Percentiles rank a stretch among this genome's conserved stretches.
These are phyloP conservation scores for Hydroisotoma schaefferi DNA, from an alignment of 2,888 invertebrate genomes.

Conservation along the genomic window DNA sequence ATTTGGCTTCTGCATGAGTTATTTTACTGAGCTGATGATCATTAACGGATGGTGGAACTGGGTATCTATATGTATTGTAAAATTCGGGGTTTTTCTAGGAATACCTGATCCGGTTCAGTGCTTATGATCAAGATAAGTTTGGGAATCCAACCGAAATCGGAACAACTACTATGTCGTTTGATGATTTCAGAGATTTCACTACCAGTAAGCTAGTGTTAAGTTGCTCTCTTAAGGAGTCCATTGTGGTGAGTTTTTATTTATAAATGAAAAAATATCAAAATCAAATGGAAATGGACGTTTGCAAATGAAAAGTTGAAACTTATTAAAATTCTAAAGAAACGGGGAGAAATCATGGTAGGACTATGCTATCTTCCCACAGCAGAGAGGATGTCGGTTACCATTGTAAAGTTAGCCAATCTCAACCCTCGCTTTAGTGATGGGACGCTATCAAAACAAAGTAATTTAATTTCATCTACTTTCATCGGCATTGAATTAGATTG, in stretches of 20 bases:
- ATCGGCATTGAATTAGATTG: no score
- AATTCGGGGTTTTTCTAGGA: conserved; percentile 50
- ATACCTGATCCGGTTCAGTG: conserved; percentile 54
- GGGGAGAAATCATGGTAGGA: conserved; percentile 54
- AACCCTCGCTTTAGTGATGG: conserved; percentile 49
- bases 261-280: no score
- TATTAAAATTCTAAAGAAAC: conserved; percentile 52
- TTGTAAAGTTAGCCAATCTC: conserved; percentile 54
- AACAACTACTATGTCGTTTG: conserved; percentile 53
- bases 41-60: no score
- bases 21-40: no score
- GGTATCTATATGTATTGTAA: neutral
- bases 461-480: conserved; percentile 23
- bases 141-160: conserved; percentile 56
- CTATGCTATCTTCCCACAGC: conserved; percentile 56
- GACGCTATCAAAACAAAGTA: conserved; percentile 46
- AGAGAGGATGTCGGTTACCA: conserved; percentile 55
- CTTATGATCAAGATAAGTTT: conserved; percentile 55
- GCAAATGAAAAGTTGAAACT: no score
- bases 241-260: conserved; percentile 53
- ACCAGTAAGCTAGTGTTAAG: conserved; percentile 51
- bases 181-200: conserved; percentile 53
- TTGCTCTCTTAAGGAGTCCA: conserved; percentile 53
- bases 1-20: no score
- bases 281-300: no score